Percentiles rank a stretch among this genome's conserved stretches.
These are phyloP conservation scores for Beris morrisii DNA, from an alignment of 2,888 invertebrate species.

Conservation along the genomic window DNA sequence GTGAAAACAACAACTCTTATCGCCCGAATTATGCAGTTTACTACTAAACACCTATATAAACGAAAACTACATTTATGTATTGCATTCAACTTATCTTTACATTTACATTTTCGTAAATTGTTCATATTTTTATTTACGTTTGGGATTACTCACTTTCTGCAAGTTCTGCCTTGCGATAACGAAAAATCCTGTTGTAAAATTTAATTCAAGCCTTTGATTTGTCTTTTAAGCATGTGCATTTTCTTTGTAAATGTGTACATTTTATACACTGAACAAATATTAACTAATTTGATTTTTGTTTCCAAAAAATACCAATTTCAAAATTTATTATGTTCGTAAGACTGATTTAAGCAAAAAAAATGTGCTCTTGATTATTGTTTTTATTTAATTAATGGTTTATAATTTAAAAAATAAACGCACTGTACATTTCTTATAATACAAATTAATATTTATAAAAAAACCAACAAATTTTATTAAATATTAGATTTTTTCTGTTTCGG, in stretches of 20 bases:
- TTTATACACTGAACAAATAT: too few species aligned
- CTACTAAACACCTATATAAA: background rate
- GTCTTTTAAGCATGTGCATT: too few species aligned
- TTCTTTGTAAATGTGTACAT: too few species aligned
- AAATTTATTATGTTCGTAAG: slow-evolving; percentile 26
- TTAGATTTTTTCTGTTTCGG: background rate
- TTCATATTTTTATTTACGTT: background rate
- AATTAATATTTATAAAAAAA: slow-evolving; percentile 4
- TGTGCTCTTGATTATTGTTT: background rate
- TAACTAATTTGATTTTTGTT: too few species aligned
- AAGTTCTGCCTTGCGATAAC: slow-evolving; percentile 20
- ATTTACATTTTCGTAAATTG: background rate
- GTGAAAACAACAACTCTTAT: slow-evolving; percentile 7
- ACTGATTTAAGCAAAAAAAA: slow-evolving; percentile 30
- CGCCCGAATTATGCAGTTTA: too few species aligned
- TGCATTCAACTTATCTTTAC: background rate
- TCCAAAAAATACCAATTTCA: background rate
- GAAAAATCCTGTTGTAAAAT: background rate
- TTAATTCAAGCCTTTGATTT: too few species aligned
- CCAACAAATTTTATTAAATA: background rate
- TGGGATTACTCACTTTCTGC: slow-evolving; percentile 10
- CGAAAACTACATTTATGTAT: background rate
- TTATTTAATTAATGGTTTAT: background rate
- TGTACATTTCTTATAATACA: slow-evolving; percentile 11
- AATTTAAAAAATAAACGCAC: slow-evolving; percentile 12